Evolutionary conservation across 2,797 vertebrate genomes (phyloP), one percentile per base, ranked within the genome.

Genomic region (Gadopsis bispinosus): DNA sequence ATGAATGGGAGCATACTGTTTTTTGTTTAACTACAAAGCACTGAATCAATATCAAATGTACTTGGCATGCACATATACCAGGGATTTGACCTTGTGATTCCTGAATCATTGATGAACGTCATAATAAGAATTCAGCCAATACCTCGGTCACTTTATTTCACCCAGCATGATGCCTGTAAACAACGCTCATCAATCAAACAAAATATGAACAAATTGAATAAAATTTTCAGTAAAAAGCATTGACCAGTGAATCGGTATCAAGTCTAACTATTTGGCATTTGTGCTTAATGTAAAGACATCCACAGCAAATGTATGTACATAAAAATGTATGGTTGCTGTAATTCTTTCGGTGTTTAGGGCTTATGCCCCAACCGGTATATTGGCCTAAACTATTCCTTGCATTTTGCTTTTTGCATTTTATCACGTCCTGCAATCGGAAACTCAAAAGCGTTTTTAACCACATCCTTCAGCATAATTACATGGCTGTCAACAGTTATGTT

Each of bases 41-140:
- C 74, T 85, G 69, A 83, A 87, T 87, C 67, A 80, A 8, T 58
- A 62, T 82, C 64, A 75, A 60, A 77, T 73, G 45, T 47, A 62
- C 39, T 83, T 76, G 58, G 68, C 66, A 58, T 75, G 37, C 45
- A 77, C 69, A 63, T 41, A 48, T 54, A 75, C 5, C 56, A 35
- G n/a, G 26, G 47, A 75, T 75, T 82, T 90, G 81, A 91, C 83
- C 86, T 90, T 92, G 81, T 77, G 41, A 60, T 56, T 76, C 73
- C 76, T 83, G 73, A 88, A 91, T 90, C 76, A 84, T 84, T 87
- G 70, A 91, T 85, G 83, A 84, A 69, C 33, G n/a, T 78, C 81
- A 68, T 75, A 81, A 77, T 83, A 69, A 62, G 72, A 88, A 85
- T 85, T 79, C 67, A 11, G 37, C 67, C 50, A 55, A 29, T 73